Evolutionary conservation across 2,888 invertebrate species (phyloP), one percentile per base, ranked within the genome.

Genomic region (Lasioglossum figueresi): DNA sequence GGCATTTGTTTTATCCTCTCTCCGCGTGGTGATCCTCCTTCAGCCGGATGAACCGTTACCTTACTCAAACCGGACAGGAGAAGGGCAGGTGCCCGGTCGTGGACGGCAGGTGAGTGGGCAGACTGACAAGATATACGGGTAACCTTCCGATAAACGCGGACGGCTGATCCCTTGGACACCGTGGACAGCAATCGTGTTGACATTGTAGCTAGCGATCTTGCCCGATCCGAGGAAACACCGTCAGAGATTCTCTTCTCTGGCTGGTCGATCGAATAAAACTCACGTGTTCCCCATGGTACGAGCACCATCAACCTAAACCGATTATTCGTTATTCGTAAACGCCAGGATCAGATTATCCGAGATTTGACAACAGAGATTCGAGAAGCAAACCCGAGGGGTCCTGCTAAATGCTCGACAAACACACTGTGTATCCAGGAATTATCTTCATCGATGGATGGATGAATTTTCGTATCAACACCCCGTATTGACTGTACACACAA

Each of bases 31-130:
- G 78, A 78, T 71, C 52, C 75, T 37, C 75, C 71, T 59, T 14
- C 59, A 12, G 40, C 16, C 14, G 40, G n/a, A n/a, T 34, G 73
- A 81, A 87, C 87, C 89, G 89, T 88, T 88, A 88, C 81, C 56
- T 88, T 84, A 48, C 80, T 89, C 82, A 83, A 88, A 88, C 81
- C 74, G 79, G 83, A 82, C 81, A 75, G 37, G 66, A 48, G 76
- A 77, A 72, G 77, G 83, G 79, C 85, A 88, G 85, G 83, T 88
- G 66, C 71, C 84, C 37, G 48, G 48, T 66, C 66, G 59, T 37
- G 72, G 63, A 75, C 66, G 75, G 80, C 80, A 87, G 80, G 83
- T 83, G 79, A 74, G 73, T 76, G 76, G 77, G 68, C 48, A 66
- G 75, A 71, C 66, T 40, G 52, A 59, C 76, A 73, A 74, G 76